Evolutionary conservation across 2,888 invertebrate genomes (phyloP).

Genomic region (Drosophila rellima): DNA sequence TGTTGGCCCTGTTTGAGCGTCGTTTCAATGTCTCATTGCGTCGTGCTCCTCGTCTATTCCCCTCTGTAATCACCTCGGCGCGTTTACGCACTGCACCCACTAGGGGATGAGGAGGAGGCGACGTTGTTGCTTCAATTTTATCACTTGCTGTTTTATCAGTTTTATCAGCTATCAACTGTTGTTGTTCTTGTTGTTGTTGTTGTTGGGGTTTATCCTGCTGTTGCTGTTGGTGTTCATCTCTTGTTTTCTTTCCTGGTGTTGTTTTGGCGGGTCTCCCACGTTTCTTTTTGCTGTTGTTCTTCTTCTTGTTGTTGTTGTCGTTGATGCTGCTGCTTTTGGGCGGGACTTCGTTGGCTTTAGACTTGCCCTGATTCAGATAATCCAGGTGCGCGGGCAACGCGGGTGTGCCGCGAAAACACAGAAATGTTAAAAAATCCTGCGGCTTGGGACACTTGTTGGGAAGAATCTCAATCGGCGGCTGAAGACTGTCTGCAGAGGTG

Average conservation of each 20-base stretch:
- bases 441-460: conserved; percentile 91
- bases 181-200: conserved; percentile 62
- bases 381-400: conserved; percentile 90
- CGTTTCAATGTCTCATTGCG: conserved; percentile 75
- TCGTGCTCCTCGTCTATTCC: conserved; percentile 84
- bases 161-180: conserved; percentile 45
- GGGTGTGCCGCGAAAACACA: conserved; percentile 92
- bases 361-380: conserved; percentile 87
- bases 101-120: conserved; percentile 37
- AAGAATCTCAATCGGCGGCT: conserved; percentile 88
- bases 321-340: conserved; percentile 55
- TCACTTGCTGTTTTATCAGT: conserved; percentile 52
- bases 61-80: conserved; percentile 86
- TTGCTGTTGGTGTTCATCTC: conserved; percentile 50
- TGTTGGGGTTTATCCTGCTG: conserved; percentile 56
- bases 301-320: conserved; percentile 49
- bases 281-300: conserved; percentile 62
- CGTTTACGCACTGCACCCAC: conserved; percentile 87
- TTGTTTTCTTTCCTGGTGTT: conserved; percentile 60
- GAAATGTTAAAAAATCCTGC: conserved; percentile 94
- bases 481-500: conserved; percentile 88
- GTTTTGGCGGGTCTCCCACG: conserved; percentile 64
- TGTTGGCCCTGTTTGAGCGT: conserved; percentile 79
- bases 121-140: conserved; percentile 52
- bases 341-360: conserved; percentile 71